Base-by-base conservation (phyloP, 1,140 invertebrate species). In the Trialeurodes vaporariorum region DNA sequence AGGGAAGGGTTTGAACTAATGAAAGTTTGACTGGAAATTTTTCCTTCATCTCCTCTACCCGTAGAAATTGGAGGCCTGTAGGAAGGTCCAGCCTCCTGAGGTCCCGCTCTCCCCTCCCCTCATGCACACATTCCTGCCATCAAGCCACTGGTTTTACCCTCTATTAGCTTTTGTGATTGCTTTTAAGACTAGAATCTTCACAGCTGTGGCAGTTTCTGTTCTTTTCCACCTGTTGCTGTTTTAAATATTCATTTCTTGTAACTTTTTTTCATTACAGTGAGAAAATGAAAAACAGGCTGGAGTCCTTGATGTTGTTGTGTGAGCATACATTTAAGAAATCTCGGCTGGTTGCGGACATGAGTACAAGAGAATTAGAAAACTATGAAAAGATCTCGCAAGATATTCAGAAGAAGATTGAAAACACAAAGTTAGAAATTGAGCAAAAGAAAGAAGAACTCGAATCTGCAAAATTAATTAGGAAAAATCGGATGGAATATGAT, bases 401-500 rank as follows among this genome's bases (percentile, higher is more conserved):
- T 74, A 91, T 96, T 63, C 86, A 92, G 75, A 76, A 83, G 12
- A 86, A 86, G 68, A 93, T 94, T 72, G 84, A 85, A 65, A 77
- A 85, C 58, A 88, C 90, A 0, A 91, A 91, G 75, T 77, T 82
- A 21, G 84, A 87, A 68, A 93, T 94, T 71, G 85, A 89, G 67
- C 81, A 80, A 23, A 89, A 87, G 24, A 82, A 81, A 71, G 65
- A 70, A 5, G 86, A 93, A 69, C 78, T 95, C 22, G 82, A 87
- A 65, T 83, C 90, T 72, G 91, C 91, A 1, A 93, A 93, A 76
- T 86, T 86, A 72, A 84, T 91, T 22, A 83, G 93, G 1, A 93
- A 93, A 76, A 94, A 97, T 77, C 84, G 91, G 72, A 87, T 92
- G 80, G 93, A 96, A 74, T 97, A 96, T 80, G 93, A 97, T 83